These are phyloP conservation scores for Mastacembelus armatus DNA, from an alignment of 2,797 vertebrate species.

Conservation along the genomic window DNA sequence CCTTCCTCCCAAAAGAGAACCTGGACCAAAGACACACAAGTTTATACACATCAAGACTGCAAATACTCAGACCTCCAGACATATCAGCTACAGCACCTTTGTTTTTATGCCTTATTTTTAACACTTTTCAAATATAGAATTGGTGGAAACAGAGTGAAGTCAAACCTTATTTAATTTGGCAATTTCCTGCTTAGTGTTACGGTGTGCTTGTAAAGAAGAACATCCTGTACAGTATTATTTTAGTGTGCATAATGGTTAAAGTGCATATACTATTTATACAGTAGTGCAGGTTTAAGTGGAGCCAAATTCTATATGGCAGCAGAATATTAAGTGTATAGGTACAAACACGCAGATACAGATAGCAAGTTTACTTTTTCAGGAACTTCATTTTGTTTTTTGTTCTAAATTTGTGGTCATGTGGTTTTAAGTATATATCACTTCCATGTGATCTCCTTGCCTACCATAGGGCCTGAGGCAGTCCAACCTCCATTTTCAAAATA, in stretches of 20 bases:
- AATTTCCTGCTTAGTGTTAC: not conserved
- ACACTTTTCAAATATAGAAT: not conserved
- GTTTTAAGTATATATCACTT: not conserved
- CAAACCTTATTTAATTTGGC: constrained; percentile 3
- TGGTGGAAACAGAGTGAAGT: not conserved
- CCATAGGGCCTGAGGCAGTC: constrained; percentile 5
- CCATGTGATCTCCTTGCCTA: constrained; percentile 19
- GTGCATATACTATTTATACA: too few species aligned
- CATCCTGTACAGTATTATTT: too few species aligned
- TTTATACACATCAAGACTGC: too few species aligned
- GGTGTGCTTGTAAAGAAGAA: too few species aligned
- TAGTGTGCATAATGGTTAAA: too few species aligned
- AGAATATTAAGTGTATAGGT: not conserved
- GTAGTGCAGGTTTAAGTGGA: not conserved
- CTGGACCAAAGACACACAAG: constrained; percentile 54
- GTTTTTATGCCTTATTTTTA: not conserved
- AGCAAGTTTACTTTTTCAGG: not conserved
- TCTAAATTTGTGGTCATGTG: not conserved
- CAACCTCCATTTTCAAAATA: constrained; percentile 20
- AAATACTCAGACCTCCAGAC: not conserved
- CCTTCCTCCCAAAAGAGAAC: constrained; percentile 78
- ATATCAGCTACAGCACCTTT: not conserved
- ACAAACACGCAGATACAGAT: not conserved
- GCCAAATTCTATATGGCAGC: not conserved
- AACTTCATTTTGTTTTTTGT: not conserved